A percentile compares a stretch with the other conserved stretches of the same genome.
These are phyloP conservation scores for Andrena praecox DNA, from an alignment of 2,888 invertebrate species.

Conservation along the genomic window DNA sequence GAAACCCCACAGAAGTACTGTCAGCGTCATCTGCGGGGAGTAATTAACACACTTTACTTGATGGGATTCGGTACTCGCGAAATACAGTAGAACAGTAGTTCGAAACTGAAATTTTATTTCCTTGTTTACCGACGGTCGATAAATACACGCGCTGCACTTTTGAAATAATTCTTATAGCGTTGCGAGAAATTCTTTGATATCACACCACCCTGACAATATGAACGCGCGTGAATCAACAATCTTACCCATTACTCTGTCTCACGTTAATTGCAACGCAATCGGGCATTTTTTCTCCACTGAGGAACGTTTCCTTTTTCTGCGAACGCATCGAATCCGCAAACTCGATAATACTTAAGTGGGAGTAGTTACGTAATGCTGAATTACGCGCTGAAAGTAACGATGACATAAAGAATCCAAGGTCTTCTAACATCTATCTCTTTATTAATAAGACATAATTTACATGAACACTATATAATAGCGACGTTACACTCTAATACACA, in stretches of 20 bases:
- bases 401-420: slow-evolving; percentile 27
- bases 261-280: too few species aligned
- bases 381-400: slow-evolving; percentile 1
- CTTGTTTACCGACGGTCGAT: too few species aligned
- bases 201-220: not conserved
- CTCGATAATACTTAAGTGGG: not conserved
- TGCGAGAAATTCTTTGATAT: not conserved
- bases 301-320: not conserved
- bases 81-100: too few species aligned
- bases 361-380: slow-evolving; percentile 20
- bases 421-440: slow-evolving; percentile 47
- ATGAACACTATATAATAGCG: slow-evolving; percentile 53
- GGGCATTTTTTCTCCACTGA: too few species aligned
- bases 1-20: too few species aligned
- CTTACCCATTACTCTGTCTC: not conserved
- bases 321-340: not conserved
- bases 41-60: too few species aligned
- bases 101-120: too few species aligned
- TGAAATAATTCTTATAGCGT: too few species aligned
- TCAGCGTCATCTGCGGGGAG: too few species aligned
- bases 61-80: too few species aligned
- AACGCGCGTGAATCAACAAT: not conserved
- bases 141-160: too few species aligned
- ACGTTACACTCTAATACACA: slow-evolving; percentile 48
- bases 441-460: slow-evolving; percentile 66